Evolutionary conservation across 2,888 invertebrate genomes (phyloP), one percentile per base, ranked within the genome.

Genomic region (Colletes collaris): DNA sequence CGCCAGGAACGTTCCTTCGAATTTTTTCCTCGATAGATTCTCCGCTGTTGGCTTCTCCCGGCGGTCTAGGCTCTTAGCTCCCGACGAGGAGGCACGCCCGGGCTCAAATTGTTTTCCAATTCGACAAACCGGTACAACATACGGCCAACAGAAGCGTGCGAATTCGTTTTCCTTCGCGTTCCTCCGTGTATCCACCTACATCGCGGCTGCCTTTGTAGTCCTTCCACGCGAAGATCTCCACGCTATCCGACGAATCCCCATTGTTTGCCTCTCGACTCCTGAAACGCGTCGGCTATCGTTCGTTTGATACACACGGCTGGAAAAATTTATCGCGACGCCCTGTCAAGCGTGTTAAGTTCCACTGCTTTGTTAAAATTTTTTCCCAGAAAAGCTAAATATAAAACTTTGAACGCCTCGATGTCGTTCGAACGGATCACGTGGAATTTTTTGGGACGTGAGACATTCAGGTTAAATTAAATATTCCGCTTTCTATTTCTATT

Each of bases 31-130:
- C 55, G 8, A 59, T 65, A 46, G 44, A 56, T 74, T 74, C 66
- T 44, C 50, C 66, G 46, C 65, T 74, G 72, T 49, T 55, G 76
- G 37, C 66, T 76, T 77, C 76, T 66, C 53, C 73, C 67, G 60
- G 37, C 59, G 69, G 56, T 72, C 55, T 65, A 62, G 44, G 78
- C 60, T 66, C 55, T 63, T 65, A 72, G 55, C 27, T 70, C 72
- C 63, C 59, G 60, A 62, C 55, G 70, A 69, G 37, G 50, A 76
- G 56, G 52, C 52, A 59, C 46, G 71, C 74, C 82, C 79, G 56
- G 35, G 72, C 74, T 82, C 79, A 89, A 90, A 90, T 88, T 89
- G 87, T 88, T 89, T 90, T 89, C 87, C 88, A 84, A 88, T 87
- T 85, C 84, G 82, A 86, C 86, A 79, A 27, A 82, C 67, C 83